phyloP scores from a whole-genome alignment of 1,140 invertebrate species.

The Palaemon carinicauda region DNA sequence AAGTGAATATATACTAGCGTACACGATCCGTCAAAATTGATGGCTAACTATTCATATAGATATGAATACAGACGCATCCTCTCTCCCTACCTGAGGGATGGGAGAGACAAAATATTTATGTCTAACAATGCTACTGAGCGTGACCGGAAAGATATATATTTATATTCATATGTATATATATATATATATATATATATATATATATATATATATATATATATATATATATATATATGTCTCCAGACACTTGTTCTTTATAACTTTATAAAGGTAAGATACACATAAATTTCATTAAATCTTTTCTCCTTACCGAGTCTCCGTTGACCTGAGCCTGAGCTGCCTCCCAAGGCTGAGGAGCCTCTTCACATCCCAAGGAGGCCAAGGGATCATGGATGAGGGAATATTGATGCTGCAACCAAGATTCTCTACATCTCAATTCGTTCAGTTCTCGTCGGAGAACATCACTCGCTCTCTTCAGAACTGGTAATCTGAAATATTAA shows the following conservation, averaged over 20 bases:
- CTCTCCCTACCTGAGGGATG: no score
- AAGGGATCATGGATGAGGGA: conserved; percentile 84
- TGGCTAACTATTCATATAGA: no score
- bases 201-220: neutral
- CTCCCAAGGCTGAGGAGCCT: conserved; percentile 71
- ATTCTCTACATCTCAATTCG: conserved; percentile 78
- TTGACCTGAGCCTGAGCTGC: conserved; percentile 42
- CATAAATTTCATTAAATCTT: no score
- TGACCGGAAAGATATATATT: neutral
- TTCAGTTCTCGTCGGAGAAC: conserved; percentile 69
- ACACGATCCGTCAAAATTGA: no score
- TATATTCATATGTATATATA: neutral
- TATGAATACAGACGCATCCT: no score
- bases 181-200: neutral
- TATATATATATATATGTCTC: neutral
- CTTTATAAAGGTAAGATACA: no score
- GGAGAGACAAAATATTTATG: no score
- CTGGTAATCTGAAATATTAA: conserved; percentile 60
- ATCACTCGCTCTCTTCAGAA: conserved; percentile 62
- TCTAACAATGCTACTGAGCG: no score
- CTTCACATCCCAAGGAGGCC: conserved; percentile 83
- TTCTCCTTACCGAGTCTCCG: conserved; percentile 50
- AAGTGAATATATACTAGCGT: no score
- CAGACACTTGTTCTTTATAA: no score
- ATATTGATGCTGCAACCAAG: conserved; percentile 79